Base-by-base conservation (phyloP, 2,888 invertebrate genomes). In the Microplitis deprimator region DNA sequence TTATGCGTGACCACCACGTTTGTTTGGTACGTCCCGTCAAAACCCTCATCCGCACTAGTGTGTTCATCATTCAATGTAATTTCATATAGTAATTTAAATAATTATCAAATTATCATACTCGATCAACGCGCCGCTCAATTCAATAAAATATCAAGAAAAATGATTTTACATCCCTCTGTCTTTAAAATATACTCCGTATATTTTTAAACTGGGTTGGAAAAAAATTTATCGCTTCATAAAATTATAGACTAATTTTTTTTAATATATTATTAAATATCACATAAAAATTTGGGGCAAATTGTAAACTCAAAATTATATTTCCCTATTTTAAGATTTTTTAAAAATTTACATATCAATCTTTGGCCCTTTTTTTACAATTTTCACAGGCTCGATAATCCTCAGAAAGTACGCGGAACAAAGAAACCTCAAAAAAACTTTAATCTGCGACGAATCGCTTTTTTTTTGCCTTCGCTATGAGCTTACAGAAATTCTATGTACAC, bases 1-100 rank as follows among this genome's bases (percentile, higher is more conserved):
- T 97, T 97, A 94, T 96, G 95, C 93, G 95, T 95, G 92, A 99
- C 98, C 93, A 99, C 98, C 93, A 99, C 97, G 94, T 99, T 99
- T 91, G 98, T 98, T 92, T 97, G 98, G 94, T 96, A 99, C 91
- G 98, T 98, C 92, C 98, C 97, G 94, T 99, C 99, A 94, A 99
- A 99, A 93, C 97, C 97, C 93, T 99, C 98, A 94, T 99, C 98
- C 93, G 99, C 99, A 94, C 98, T 99, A 83, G 86, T 87, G 79
- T 80, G 79, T 86, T 85, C 83, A 85, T 83, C 84, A 84, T 82
- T 73, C 61, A 72, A 72, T 41, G 64, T 38, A 77, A 81, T 81
- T 79, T 81, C 78, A 82, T 78, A 80, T 29, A 29, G 29, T 29
- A 80, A 73, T 79, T 67, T 74, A 38, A 73, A 74, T 79, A 77